phyloP scores from a whole-genome alignment of 1,140 invertebrate genomes.

The Camponotus pennsylvanicus region DNA sequence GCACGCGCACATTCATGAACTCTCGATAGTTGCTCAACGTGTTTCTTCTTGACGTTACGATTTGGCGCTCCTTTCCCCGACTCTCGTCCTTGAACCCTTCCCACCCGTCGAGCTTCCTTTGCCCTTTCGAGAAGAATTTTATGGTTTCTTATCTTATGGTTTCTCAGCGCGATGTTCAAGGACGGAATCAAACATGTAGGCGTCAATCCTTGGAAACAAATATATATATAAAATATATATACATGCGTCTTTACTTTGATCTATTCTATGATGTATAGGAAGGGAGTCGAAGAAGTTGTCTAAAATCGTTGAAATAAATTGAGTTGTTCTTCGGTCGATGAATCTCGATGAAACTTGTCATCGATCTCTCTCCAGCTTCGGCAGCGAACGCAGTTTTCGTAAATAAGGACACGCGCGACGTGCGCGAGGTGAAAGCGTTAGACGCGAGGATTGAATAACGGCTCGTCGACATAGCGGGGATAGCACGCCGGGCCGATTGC shows the following conservation, averaged over 20 bases:
- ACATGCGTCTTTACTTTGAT: not conserved
- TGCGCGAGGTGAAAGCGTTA: conserved; percentile 69
- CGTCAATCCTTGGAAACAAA: not conserved
- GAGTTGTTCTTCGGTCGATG: not conserved
- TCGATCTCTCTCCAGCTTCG: conserved; percentile 29
- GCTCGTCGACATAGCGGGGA: not conserved
- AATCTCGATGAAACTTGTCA: not conserved
- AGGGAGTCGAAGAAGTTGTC: too few species aligned
- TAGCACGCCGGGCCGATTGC: conserved; percentile 22
- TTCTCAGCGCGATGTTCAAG: not conserved
- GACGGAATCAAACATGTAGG: not conserved
- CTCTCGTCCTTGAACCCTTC: conserved; percentile 69
- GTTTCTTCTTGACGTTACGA: conserved; percentile 2
- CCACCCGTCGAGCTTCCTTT: conserved; percentile 54
- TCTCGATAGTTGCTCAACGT: conserved; percentile 51
- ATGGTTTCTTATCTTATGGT: not conserved
- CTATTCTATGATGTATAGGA: too few species aligned
- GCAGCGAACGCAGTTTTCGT: conserved; percentile 45
- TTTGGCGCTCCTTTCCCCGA: conserved; percentile 34
- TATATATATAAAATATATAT: too few species aligned
- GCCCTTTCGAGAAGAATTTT: conserved; percentile 35
- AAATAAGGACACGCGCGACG: conserved; percentile 65
- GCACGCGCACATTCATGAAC: not conserved
- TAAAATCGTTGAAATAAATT: not conserved
- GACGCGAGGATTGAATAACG: conserved; percentile 40